Conservation (phyloP, 2,113 vertebrate species). For the Ariopsis seemanni region DNA sequence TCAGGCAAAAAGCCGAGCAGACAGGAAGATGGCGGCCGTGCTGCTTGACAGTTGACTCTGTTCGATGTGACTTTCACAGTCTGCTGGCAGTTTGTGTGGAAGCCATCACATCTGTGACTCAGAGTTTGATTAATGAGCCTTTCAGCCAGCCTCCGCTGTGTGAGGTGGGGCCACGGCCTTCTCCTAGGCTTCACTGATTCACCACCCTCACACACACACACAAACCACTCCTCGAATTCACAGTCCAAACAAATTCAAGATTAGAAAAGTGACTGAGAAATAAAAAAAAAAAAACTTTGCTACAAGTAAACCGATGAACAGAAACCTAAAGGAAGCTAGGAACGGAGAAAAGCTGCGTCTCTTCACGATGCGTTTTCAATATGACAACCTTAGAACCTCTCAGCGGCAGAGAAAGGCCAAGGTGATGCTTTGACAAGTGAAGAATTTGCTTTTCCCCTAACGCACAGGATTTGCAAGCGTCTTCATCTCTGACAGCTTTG, state of each 20-base stretch:
- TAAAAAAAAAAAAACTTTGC: constrained; percentile 8
- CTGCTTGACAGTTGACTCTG: constrained; percentile 82
- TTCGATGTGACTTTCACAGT: constrained; percentile 99
- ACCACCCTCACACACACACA: constrained; percentile 53
- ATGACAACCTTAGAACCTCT: constrained; percentile 64
- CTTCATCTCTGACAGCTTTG: constrained; percentile 46
- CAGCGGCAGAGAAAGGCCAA: constrained; percentile 53
- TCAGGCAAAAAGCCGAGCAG: constrained; percentile 44
- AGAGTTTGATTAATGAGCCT: constrained; percentile 96
- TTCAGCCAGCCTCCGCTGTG: constrained; percentile 86
- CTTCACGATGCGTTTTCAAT: constrained; percentile 69
- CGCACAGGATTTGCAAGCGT: constrained; percentile 48
- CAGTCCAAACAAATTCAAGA: constrained; percentile 65
- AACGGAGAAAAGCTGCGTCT: constrained; percentile 50
- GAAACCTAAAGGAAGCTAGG: neutral
- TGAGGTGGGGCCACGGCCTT: constrained; percentile 87
- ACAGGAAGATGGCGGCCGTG: constrained; percentile 62
- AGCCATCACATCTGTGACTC: constrained; percentile 97
- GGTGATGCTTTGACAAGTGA: constrained; percentile 48
- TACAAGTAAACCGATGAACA: constrained; percentile 11
- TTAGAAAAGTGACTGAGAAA: constrained; percentile 15
- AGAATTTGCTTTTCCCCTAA: constrained; percentile 46
- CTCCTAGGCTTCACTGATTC: constrained; percentile 90
- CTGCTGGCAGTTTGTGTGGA: constrained; percentile 89
- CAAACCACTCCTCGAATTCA: constrained; percentile 53